Percentiles rank a stretch among this genome's conserved stretches.
phyloP scores from a whole-genome alignment of 2,888 invertebrate genomes.

The Agrochola litura region DNA sequence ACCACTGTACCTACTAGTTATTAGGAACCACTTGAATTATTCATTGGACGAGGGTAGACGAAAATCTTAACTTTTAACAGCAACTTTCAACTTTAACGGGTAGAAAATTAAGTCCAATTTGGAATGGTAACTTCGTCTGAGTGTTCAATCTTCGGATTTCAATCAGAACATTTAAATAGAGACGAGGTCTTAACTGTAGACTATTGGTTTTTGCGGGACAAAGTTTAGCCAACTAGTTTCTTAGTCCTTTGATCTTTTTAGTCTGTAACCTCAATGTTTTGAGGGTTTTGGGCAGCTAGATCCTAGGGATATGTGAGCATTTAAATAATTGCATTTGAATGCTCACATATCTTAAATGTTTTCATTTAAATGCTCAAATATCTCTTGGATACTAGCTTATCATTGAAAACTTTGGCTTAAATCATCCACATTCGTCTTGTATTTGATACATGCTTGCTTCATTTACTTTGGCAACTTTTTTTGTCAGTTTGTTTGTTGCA shows the following conservation, averaged over 20 bases:
- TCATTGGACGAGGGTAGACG: constrained; percentile 86
- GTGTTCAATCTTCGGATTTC: constrained; percentile 73
- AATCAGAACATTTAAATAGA: constrained; percentile 78
- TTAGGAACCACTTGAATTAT: constrained; percentile 89
- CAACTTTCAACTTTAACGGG: constrained; percentile 79
- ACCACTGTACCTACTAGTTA: constrained; percentile 78
- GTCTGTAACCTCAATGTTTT: constrained; percentile 31
- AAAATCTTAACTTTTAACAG: constrained; percentile 77
- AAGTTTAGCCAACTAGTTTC: constrained; percentile 66
- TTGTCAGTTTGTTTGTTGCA: neutral
- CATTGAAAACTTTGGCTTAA: neutral
- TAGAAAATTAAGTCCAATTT: constrained; percentile 70
- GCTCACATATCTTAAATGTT: neutral
- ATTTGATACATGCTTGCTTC: neutral
- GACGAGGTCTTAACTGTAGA: constrained; percentile 73
- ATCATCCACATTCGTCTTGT: neutral
- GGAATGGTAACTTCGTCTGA: constrained; percentile 57
- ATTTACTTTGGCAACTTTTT: neutral
- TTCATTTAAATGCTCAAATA: neutral
- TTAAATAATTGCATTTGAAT: constrained; percentile 2
- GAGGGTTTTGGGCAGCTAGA: constrained; percentile 7
- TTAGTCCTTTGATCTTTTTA: constrained; percentile 53
- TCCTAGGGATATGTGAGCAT: neutral
- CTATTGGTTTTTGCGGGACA: constrained; percentile 71
- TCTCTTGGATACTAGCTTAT: neutral